Evolutionary conservation across 2,797 vertebrate genomes (phyloP), one percentile per base, ranked within the genome.

Genomic region (Holocentrus rufus): DNA sequence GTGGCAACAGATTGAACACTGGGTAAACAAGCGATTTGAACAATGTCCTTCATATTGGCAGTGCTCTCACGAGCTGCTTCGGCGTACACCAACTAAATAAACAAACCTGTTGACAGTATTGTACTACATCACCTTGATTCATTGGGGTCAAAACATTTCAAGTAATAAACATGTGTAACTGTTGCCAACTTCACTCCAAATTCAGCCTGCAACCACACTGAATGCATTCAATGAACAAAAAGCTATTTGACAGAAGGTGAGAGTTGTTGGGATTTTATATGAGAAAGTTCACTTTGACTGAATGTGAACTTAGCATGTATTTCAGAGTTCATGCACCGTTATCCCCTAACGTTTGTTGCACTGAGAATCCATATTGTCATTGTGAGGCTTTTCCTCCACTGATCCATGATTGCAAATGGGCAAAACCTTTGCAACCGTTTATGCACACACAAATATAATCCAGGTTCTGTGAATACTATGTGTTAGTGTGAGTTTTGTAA

Each of bases 141-240:
- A 31, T 65, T 22, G 11, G 67, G 60, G 42, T 27, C 59, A 57
- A 79, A 30, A 58, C 20, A 1, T 27, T 52, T 17, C 5, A 46
- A 27, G 14, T 3, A 49, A 17, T 2, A 27, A 20, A 67, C 42
- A 50, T 46, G 44, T 46, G 44, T 15, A 47, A 47, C 46, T 18
- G 46, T 17, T 17, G 3, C 46, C 27, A 39, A 58, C 30, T 0
- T 20, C 15, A 57, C 31, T 71, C 5, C 14, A 52, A 18, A 30
- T 20, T 74, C 20, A 11, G 20, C 23, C 47, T 20, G n/a, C n/a
- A 8, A 55, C 53, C 22, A 71, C 67, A 82, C 34, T 53, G n/a
- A 77, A 79, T 47, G 74, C 7, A 5, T 87, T 87, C 88, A 88
- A 83, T 89, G 65, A 80, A 85, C 74, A 27, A 79, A 79, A 62